Evolutionary conservation across 2,797 vertebrate genomes (phyloP), one percentile per base, ranked within the genome.

Genomic region (Melanotaenia nigrans): DNA sequence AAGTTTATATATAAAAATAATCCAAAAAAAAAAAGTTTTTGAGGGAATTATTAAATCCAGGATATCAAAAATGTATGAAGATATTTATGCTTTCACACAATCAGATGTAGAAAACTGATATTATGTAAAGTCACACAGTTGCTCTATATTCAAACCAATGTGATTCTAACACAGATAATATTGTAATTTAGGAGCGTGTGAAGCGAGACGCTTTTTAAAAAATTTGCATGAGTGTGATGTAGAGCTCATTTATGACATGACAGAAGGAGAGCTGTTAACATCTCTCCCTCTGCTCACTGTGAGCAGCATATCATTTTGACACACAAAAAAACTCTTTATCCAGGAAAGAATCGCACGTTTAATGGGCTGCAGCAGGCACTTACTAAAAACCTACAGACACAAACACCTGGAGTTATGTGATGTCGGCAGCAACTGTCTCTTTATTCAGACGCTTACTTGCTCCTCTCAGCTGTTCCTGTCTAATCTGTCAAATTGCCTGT

Each of bases 311-410:
- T 67, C 75, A 51, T 1, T 47, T 61, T 42, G 30, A 64, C 28
- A 64, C 56, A 72, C 54, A 64, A 6, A 1, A 45, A 30, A 69
- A 42, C 47, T 40, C 64, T 38, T 74, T 74, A 79, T 80, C 77
- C 25, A 73, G 79, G 70, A 60, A 51, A 55, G 51, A 59, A 71
- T 60, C 42, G 45, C 8, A 8, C 55, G 72, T 72, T 63, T 80
- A 91, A 88, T 86, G 89, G 70, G 9, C 72, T 81, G 45, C 60
- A 73, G 75, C 85, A 72, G 67, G 14, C 70, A 75, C 42, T 45
- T 81, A 68, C 32, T 22, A 65, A 65, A 68, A 79, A 81, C 28
- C 58, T 55, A 85, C 79, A 84, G 33, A 82, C 69, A 69, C 13
- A 42, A 73, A 73, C 82, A 78, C 78, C 81, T 71, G 24, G 12